Evolutionary conservation across 2,888 invertebrate genomes (phyloP).

Genomic region (Drosophila nr. medialis): DNA sequence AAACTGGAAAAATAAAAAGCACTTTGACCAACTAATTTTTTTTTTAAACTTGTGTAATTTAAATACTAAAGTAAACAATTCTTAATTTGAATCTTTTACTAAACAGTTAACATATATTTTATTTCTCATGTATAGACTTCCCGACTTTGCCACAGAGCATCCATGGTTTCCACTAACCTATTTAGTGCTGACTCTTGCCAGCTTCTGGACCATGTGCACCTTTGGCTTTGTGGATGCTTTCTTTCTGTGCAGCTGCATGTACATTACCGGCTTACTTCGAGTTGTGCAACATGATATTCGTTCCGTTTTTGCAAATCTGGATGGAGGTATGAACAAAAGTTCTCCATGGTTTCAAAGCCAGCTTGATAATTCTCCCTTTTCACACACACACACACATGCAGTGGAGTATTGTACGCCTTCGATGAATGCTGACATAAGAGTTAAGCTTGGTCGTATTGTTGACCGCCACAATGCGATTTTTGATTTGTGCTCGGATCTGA

Average conservation of each 20-base stretch:
- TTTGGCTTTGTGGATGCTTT: constrained; percentile 82
- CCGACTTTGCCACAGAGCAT: constrained; percentile 64
- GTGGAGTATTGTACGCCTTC: constrained; percentile 56
- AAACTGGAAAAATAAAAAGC: not conserved
- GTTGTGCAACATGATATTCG: constrained; percentile 80
- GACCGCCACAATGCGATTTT: constrained; percentile 82
- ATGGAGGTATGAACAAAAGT: constrained; percentile 55
- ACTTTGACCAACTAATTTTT: not conserved
- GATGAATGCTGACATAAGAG: constrained; percentile 70
- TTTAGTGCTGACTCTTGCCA: constrained; percentile 72
- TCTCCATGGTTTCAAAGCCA: not conserved
- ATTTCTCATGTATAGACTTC: constrained; percentile 39
- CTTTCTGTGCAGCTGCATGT: constrained; percentile 81
- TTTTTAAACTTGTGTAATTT: not conserved
- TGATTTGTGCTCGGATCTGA: constrained; percentile 82
- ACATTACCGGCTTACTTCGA: constrained; percentile 78
- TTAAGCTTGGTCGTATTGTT: constrained; percentile 66
- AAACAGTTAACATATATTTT: not conserved
- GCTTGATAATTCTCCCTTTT: not conserved
- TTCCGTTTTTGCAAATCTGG: constrained; percentile 62
- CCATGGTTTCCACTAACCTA: constrained; percentile 77
- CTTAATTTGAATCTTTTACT: not conserved
- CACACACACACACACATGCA: constrained; percentile 1
- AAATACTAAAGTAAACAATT: not conserved
- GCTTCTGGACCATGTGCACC: constrained; percentile 78